A percentile compares a stretch with the other conserved stretches of the same genome.
Conservation (phyloP, 2,797 vertebrate genomes). For the Sebastes nivosus region DNA sequence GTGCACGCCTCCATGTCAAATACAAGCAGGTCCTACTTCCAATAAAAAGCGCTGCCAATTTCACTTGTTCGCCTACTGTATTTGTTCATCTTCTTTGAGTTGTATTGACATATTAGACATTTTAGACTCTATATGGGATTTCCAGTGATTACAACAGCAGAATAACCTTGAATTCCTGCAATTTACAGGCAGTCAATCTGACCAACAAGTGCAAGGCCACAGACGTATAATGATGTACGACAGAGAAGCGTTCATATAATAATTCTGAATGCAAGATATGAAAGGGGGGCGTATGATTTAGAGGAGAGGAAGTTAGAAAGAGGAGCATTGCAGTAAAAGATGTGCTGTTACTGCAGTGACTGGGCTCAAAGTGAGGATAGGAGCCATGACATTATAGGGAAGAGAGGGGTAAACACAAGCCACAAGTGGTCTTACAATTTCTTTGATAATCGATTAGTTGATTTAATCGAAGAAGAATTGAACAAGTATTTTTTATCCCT, state of each 20-base stretch:
- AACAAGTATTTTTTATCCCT: neutral
- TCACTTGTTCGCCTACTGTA: neutral
- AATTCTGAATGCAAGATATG: neutral
- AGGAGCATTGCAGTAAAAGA: neutral
- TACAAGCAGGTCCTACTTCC: constrained; percentile 46
- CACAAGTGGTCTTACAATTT: neutral
- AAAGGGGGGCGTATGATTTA: neutral
- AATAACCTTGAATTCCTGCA: neutral
- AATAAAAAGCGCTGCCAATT: constrained; percentile 11
- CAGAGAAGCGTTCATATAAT: neutral
- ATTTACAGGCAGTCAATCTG: neutral
- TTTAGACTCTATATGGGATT: neutral
- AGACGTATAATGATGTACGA: neutral
- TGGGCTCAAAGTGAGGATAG: neutral
- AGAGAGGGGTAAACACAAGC: neutral
- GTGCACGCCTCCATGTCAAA: constrained; percentile 76
- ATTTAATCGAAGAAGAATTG: neutral
- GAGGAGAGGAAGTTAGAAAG: neutral
- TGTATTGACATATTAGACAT: neutral
- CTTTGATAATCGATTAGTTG: neutral
- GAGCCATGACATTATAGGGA: neutral
- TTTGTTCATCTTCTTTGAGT: neutral
- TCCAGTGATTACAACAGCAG: neutral
- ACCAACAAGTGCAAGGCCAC: neutral
- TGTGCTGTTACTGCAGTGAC: neutral